Percentiles rank a stretch among this genome's conserved stretches.
Conservation (phyloP, 2,888 invertebrate species). For the Stenoptilia bipunctidactyla region DNA sequence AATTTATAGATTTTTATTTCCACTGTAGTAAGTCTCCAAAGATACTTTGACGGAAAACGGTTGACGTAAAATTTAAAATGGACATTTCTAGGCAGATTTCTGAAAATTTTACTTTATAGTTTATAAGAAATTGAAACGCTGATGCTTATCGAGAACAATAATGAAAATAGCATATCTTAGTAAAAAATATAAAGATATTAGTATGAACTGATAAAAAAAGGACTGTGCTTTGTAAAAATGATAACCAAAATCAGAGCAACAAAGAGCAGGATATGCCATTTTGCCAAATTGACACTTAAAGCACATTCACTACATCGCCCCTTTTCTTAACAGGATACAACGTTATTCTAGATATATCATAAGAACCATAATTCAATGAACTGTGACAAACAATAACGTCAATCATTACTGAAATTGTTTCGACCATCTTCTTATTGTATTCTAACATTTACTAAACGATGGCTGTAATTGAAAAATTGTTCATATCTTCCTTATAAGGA, state of each 20-base stretch:
- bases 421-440: conserved; percentile 7
- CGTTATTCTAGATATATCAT: conserved; percentile 29
- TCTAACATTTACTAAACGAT: conserved; percentile 3
- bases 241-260: conserved; percentile 18
- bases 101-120: no score
- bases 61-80: no score
- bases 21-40: no score
- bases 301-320: conserved; percentile 30
- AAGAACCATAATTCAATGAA: conserved; percentile 10
- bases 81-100: no score
- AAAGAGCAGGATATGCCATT: conserved; percentile 43
- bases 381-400: conserved; percentile 14
- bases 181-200: no score
- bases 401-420: conserved; percentile 19
- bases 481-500: not conserved
- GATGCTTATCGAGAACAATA: no score
- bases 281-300: conserved; percentile 38
- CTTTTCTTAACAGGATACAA: conserved; percentile 48
- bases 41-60: no score
- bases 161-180: no score
- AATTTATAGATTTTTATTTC: no score
- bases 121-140: no score
- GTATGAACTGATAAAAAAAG: no score
- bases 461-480: not conserved
- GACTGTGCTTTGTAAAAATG: no score